A percentile compares a stretch with the other conserved stretches of the same genome.
Evolutionary conservation across 2,888 invertebrate species (phyloP).

Genomic region (Tuberolachnus salignus): DNA sequence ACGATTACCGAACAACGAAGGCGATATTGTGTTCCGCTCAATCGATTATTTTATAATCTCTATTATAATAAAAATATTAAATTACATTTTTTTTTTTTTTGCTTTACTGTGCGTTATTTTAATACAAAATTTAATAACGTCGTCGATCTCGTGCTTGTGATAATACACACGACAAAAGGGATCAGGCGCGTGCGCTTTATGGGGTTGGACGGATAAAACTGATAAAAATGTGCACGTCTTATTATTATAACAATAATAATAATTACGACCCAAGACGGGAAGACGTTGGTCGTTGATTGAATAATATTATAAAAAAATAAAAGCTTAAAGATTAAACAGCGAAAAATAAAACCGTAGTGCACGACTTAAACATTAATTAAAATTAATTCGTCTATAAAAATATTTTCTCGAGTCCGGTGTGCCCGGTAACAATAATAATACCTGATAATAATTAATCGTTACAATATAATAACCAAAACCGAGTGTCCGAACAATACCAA

Average conservation of each 20-base stretch:
- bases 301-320: constrained; percentile 13
- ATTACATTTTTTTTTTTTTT: neutral
- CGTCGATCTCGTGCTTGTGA: constrained; percentile 11
- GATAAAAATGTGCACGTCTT: constrained; percentile 41
- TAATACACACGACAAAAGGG: neutral
- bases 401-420: too few relatives aligned
- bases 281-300: constrained; percentile 15
- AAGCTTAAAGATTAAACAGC: constrained; percentile 49
- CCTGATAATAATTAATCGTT: too few relatives aligned
- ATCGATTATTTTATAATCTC: too few relatives aligned
- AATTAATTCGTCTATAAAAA: too few relatives aligned
- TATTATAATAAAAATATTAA: too few relatives aligned
- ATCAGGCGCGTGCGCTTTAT: neutral
- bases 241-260: too few relatives aligned
- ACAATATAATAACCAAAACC: too few relatives aligned
- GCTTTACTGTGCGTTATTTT: constrained; percentile 8
- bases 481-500: too few relatives aligned
- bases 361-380: too few relatives aligned
- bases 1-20: neutral
- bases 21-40: too few relatives aligned
- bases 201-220: constrained; percentile 47
- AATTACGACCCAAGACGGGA: constrained; percentile 7
- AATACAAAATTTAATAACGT: constrained; percentile 35
- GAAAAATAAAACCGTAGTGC: constrained; percentile 9
- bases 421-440: too few relatives aligned